Conservation (phyloP, 2,113 vertebrate species). For the Mastomys natalensis region DNA sequence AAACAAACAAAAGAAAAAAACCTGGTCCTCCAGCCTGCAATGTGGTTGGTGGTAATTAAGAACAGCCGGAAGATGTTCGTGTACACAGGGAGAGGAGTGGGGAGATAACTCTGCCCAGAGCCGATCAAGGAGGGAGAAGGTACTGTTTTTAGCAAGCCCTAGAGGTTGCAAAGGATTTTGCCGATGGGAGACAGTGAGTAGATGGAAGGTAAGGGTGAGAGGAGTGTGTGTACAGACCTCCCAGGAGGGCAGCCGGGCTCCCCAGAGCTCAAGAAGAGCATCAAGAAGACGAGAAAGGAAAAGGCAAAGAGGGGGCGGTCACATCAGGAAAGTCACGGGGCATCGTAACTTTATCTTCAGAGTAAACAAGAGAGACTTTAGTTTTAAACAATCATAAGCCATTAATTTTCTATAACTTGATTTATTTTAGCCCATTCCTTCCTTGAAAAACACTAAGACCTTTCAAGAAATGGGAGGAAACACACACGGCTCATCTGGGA, state of each 20-base stretch:
- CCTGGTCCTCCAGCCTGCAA: background rate
- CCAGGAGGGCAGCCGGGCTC: background rate
- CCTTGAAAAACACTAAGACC: background rate
- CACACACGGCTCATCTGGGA: background rate
- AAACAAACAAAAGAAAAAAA: background rate
- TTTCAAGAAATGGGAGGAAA: background rate
- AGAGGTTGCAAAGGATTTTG: constrained; percentile 3
- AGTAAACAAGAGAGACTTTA: background rate
- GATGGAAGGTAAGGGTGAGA: constrained; percentile 1
- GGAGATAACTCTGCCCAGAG: background rate
- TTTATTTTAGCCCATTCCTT: constrained; percentile 43
- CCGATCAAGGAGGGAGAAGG: background rate
- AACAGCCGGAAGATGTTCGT: background rate
- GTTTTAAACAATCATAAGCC: background rate
- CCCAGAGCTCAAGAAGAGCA: background rate
- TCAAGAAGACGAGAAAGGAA: background rate
- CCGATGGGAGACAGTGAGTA: background rate
- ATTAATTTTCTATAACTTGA: background rate
- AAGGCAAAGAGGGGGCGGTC: background rate
- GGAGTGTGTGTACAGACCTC: background rate
- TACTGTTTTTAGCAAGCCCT: constrained; percentile 17
- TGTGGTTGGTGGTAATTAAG: fast-evolving
- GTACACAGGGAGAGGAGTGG: background rate
- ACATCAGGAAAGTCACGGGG: background rate
- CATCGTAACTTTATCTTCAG: background rate